Evolutionary conservation across 2,888 invertebrate genomes (phyloP), one percentile per base, ranked within the genome.

Genomic region (Fissipunctia ypsillon): DNA sequence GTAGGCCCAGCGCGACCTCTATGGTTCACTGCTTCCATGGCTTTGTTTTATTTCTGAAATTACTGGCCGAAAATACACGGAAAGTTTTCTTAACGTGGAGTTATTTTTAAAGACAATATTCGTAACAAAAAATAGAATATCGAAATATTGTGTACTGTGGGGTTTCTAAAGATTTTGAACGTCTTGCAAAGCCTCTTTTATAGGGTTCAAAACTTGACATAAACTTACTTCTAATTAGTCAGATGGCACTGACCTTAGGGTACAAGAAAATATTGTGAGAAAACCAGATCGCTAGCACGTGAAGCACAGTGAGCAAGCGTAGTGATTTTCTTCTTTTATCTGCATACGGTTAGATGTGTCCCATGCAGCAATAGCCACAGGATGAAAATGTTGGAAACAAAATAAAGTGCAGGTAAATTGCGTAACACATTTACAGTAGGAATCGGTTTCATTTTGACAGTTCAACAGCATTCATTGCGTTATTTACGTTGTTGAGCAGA

Each of bases 1-100:
- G 78, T 81, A 78, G 78, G 73, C 74, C 63, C 73, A 68, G 56
- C 22, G 59, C 67, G 84, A 84, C 84, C 84, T 84, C 83, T 81
- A 80, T 66, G 74, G 84, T 75, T 76, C 75, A 86, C 74, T 70
- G 67, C 65, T 54, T 78, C 31, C 19, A 68, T 65, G 56, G 43
- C 60, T 71, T 81, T 75, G 77, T 72, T 82, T 84, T 73, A 73
- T 85, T 81, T 77, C 22, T 67, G 67, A 75, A 35, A 48, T 69
- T 59, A 69, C 65, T 61, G 68, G 50, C 31, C 45, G 22, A 38
- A 78, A 79, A 59, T 66, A 45, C 45, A 56, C n/a, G 50, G 38
- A 52, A 9, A 14, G 35, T 61, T n/a, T 61, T 65, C 43, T 6
- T 16, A 77, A 59, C 2, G 12, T 9, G 0, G 25, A 31, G 6